phyloP scores from a whole-genome alignment of 2,888 invertebrate species.

The Drosophila rubida region DNA sequence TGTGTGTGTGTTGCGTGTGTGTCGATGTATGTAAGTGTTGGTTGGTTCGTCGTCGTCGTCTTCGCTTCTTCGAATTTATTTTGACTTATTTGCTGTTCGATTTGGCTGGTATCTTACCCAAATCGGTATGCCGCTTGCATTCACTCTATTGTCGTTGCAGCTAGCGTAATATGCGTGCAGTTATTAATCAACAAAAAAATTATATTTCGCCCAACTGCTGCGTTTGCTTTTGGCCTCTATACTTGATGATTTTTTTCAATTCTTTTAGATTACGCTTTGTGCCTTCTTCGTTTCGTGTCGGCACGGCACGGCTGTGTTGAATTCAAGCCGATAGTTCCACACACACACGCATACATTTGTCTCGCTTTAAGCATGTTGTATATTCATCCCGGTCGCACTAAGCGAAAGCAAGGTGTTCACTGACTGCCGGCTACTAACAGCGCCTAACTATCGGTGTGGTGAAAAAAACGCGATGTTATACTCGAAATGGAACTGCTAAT shows the following conservation, averaged over 20 bases:
- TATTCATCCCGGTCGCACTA: conserved; percentile 36
- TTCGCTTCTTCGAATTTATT: conserved; percentile 66
- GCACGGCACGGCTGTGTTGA: conserved; percentile 71
- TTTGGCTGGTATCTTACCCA: conserved; percentile 64
- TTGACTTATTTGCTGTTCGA: conserved; percentile 49
- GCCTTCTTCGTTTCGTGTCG: conserved; percentile 74
- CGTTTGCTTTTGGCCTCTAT: conserved; percentile 80
- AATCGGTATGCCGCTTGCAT: conserved; percentile 59
- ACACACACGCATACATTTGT: conserved; percentile 19
- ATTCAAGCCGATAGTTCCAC: conserved; percentile 42
- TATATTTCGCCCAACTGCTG: conserved; percentile 67
- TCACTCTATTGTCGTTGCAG: conserved; percentile 45
- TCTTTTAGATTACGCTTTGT: conserved; percentile 77
- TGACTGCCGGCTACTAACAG: conserved; percentile 41
- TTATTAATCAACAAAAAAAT: conserved; percentile 54
- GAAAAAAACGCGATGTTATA: conserved; percentile 34
- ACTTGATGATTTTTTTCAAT: conserved; percentile 81
- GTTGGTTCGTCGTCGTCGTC: conserved; percentile 57
- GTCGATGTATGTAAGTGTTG: conserved; percentile 37
- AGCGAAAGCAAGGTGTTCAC: neutral
- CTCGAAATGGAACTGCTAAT: conserved; percentile 33
- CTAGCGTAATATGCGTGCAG: conserved; percentile 31
- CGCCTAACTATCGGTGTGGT: conserved; percentile 37
- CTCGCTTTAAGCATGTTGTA: conserved; percentile 32
- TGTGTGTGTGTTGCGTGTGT: conserved; percentile 41